A percentile compares a stretch with the other conserved stretches of the same genome.
These are phyloP conservation scores for Megaceryle maxima DNA, from an alignment of 2,113 vertebrate species.

Conservation along the genomic window DNA sequence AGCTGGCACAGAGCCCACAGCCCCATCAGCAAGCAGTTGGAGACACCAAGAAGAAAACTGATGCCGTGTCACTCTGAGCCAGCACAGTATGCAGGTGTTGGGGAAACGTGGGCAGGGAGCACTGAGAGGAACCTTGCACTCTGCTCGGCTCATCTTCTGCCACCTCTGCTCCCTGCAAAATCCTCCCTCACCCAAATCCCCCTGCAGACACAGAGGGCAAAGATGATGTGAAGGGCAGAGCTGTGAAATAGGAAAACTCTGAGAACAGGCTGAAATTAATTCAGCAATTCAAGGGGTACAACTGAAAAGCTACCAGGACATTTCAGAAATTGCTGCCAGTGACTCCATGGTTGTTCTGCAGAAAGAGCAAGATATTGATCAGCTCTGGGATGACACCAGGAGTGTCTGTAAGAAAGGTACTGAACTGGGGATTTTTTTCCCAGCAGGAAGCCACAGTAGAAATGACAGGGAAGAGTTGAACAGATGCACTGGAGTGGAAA, in stretches of 20 bases:
- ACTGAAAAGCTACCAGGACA: neutral
- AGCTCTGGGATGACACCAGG: neutral
- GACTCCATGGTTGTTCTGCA: neutral
- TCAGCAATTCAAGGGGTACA: neutral
- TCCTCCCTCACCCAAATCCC: neutral
- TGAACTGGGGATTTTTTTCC: neutral
- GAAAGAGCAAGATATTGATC: neutral
- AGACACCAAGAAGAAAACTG: neutral
- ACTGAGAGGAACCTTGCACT: neutral
- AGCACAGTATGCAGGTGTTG: neutral
- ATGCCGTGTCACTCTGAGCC: neutral
- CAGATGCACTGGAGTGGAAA: neutral
- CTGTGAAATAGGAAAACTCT: neutral
- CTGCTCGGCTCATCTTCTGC: neutral
- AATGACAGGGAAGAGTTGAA: neutral
- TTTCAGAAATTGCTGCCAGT: neutral
- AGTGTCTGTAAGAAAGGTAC: neutral
- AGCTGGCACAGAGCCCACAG: neutral
- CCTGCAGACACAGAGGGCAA: neutral
- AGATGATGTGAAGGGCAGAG: neutral
- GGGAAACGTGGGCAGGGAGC: neutral
- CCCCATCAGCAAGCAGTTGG: neutral
- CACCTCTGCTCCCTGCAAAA: neutral
- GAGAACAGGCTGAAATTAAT: neutral
- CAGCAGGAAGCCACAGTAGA: neutral